Base-by-base conservation (phyloP, 2,797 vertebrate genomes). In the Semotilus atromaculatus region DNA sequence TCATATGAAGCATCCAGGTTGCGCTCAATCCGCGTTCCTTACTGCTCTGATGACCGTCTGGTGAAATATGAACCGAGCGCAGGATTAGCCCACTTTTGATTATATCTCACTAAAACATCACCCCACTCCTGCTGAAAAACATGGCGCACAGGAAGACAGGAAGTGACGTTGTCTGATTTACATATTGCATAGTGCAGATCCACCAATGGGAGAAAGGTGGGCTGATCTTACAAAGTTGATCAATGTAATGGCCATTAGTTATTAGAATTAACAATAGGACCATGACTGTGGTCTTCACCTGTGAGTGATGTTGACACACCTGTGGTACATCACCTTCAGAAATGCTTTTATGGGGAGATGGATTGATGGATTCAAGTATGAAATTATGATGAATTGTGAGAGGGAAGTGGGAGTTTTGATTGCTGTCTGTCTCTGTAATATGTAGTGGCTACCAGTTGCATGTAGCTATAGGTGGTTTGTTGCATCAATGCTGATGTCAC, bases 121-220 rank as follows among this genome's bases (percentile, higher is more conserved):
- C 38, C 86, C 84, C 72, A 88, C 85, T 89, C 82, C 83, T 85
- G 38, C 81, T 88, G 86, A 76, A 86, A 86, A 92, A 92, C 89
- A 92, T 92, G 91, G 91, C 91, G 90, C 79, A 89, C 88, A 90
- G 90, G 91, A 92, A 92, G 89, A 90, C 75, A 40, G 91, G 91
- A 92, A 91, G 88, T 92, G 91, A 92, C 90, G 90, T 91, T 38
- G 4, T 53, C n/a, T 82, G 51, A 88, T 91, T 89, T 88, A 72
- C 86, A 88, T 87, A 82, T 71, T 82, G 78, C 40, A 87, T 74
- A 77, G 83, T 85, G 85, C 85, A 81, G 67, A 55, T 79, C 68
- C 40, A 78, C 88, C 89, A 90, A 90, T 89, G 60, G 86, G 74
- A 81, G 62, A 38, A 38, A 23, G 29, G 88, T 85, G 86, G 88